A percentile compares a stretch with the other conserved stretches of the same genome.
Evolutionary conservation across 2,888 invertebrate species (phyloP).

Genomic region (Agonopterix arenella): DNA sequence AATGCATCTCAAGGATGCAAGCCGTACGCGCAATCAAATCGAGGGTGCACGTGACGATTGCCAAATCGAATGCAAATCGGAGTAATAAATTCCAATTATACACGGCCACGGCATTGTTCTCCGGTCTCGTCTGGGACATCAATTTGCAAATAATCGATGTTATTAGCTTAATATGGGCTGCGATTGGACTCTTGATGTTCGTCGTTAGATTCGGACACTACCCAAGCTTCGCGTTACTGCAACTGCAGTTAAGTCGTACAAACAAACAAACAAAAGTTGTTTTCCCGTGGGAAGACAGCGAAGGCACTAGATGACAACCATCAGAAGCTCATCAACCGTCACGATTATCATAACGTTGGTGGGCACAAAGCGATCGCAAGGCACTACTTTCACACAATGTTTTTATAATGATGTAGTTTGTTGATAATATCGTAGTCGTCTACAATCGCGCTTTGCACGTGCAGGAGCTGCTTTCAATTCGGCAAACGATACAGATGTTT

Average conservation of each 20-base stretch:
- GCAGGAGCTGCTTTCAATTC: constrained; percentile 28
- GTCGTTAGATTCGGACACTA: not conserved
- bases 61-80: constrained; percentile 38
- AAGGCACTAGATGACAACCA: constrained; percentile 14
- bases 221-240: not conserved
- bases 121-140: constrained; percentile 26
- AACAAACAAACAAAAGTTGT: constrained; percentile 3
- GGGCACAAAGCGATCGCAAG: constrained; percentile 5
- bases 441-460: constrained; percentile 21
- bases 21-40: constrained; percentile 14
- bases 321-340: constrained; percentile 37
- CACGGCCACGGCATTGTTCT: constrained; percentile 43
- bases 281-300: constrained; percentile 38
- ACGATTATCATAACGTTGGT: constrained; percentile 1
- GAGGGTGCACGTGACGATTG: constrained; percentile 26
- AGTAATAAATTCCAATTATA: constrained; percentile 43
- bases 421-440: constrained; percentile 9
- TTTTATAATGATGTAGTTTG: constrained; percentile 14
- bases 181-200: not conserved
- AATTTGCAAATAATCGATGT: constrained; percentile 48
- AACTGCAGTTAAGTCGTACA: not conserved
- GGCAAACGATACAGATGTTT: constrained; percentile 25
- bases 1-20: constrained; percentile 40
- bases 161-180: constrained; percentile 24
- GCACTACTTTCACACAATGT: constrained; percentile 26